Conservation (phyloP, 2,113 vertebrate genomes). For the Pterophyllum scalare region DNA sequence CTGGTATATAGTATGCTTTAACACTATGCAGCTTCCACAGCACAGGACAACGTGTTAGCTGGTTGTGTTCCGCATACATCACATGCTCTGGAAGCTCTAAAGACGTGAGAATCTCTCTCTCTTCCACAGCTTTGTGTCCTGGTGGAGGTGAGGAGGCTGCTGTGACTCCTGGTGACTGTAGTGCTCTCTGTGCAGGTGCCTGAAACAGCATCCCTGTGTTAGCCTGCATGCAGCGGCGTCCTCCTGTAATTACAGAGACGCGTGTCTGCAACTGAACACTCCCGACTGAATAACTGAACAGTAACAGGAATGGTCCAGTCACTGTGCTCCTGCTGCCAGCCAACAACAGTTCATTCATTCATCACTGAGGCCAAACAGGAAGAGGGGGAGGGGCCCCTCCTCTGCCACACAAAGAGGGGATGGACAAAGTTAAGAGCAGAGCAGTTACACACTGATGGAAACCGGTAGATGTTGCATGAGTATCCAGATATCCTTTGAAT, state of each 20-base stretch:
- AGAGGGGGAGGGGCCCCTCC: neutral
- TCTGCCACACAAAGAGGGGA: neutral
- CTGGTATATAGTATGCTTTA: no score
- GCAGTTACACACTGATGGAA: neutral
- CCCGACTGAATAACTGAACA: neutral
- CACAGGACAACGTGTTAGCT: no score
- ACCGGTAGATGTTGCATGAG: no score
- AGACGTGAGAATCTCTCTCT: no score
- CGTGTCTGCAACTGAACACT: conserved; percentile 21
- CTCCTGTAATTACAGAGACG: conserved; percentile 65
- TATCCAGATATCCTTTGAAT: no score
- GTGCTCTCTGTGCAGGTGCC: neutral
- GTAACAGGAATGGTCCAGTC: conserved; percentile 26
- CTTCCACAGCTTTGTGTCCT: neutral
- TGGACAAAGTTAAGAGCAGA: neutral
- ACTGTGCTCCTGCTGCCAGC: neutral
- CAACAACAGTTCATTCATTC: conserved; percentile 34
- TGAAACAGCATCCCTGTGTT: conserved; percentile 55
- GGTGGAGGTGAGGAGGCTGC: neutral
- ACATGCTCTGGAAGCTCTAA: no score
- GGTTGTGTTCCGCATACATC: no score
- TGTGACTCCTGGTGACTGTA: conserved; percentile 5
- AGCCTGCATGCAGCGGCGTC: neutral
- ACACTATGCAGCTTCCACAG: no score
- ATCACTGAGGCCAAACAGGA: neutral